phyloP scores from a whole-genome alignment of 2,797 vertebrate genomes.

The Clarias laeviceps region DNA sequence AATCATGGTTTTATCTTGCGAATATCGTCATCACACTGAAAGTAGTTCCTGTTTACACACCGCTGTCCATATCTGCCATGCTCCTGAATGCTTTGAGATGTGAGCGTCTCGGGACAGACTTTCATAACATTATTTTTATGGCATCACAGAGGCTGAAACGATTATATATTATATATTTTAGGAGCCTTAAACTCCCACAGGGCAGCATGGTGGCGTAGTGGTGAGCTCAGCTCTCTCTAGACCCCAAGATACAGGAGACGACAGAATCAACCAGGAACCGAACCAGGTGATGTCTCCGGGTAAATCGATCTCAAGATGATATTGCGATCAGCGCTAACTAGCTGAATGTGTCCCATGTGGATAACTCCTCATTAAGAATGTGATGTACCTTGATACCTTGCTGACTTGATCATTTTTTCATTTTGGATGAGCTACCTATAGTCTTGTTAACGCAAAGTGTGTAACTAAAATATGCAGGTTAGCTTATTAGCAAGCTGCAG shows the following conservation, averaged over 20 bases:
- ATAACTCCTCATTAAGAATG: not conserved
- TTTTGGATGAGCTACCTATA: not conserved
- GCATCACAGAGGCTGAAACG: too few species aligned
- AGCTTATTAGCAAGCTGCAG: not conserved
- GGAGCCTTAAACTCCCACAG: too few species aligned
- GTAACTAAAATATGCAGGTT: not conserved
- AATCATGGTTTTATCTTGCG: not conserved
- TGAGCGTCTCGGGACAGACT: not conserved
- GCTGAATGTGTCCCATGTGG: not conserved
- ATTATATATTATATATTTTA: too few species aligned
- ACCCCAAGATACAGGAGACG: too few species aligned
- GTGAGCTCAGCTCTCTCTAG: too few species aligned
- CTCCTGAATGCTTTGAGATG: not conserved
- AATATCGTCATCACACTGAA: not conserved
- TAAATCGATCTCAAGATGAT: too few species aligned
- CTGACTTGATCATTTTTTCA: not conserved
- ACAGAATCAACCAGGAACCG: too few species aligned
- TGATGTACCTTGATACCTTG: too few species aligned
- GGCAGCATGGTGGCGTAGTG: too few species aligned
- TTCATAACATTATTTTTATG: not conserved
- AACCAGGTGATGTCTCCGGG: too few species aligned
- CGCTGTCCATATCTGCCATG: not conserved
- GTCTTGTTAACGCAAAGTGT: not conserved
- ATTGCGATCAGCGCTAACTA: too few species aligned
- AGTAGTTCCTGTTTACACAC: not conserved